A percentile compares a stretch with the other conserved stretches of the same genome.
phyloP scores from a whole-genome alignment of 2,113 vertebrate species.

The Thymallus thymallus region DNA sequence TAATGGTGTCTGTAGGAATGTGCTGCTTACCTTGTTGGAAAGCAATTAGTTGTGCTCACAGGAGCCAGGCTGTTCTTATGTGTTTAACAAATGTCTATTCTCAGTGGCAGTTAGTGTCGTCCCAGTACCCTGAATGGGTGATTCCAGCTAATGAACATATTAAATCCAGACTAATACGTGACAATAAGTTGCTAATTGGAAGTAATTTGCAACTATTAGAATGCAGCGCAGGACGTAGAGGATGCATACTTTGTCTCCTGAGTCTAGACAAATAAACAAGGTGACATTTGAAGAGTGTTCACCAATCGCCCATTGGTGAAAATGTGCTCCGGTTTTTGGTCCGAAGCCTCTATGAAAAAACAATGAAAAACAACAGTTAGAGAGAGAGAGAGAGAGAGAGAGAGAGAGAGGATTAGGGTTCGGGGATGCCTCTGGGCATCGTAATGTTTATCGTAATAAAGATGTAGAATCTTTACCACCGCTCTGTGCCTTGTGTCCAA shows the following conservation, averaged over 20 bases:
- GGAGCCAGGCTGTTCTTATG: not conserved
- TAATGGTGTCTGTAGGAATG: no score
- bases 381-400: no score
- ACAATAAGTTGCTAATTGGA: slow-evolving; percentile 50
- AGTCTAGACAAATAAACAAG: slow-evolving; percentile 38
- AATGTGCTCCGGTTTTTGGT: slow-evolving; percentile 41
- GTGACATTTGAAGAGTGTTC: not conserved
- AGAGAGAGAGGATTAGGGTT: no score
- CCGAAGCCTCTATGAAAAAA: not conserved
- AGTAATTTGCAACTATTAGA: slow-evolving; percentile 56
- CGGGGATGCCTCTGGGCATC: no score
- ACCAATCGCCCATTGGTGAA: slow-evolving; percentile 37
- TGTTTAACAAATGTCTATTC: not conserved
- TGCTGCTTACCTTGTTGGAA: not conserved
- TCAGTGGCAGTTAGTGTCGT: not conserved
- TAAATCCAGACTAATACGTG: slow-evolving; percentile 42
- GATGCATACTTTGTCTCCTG: slow-evolving; percentile 33
- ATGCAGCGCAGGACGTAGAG: slow-evolving; percentile 24
- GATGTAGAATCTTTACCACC: no score
- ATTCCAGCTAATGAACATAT: slow-evolving; percentile 25
- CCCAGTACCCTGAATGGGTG: not conserved
- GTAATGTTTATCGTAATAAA: no score
- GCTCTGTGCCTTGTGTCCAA: no score
- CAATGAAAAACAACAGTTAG: not conserved
- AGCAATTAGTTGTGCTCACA: not conserved